Evolutionary conservation across 2,113 vertebrate genomes (phyloP).

Genomic region (Regulus satrapa): DNA sequence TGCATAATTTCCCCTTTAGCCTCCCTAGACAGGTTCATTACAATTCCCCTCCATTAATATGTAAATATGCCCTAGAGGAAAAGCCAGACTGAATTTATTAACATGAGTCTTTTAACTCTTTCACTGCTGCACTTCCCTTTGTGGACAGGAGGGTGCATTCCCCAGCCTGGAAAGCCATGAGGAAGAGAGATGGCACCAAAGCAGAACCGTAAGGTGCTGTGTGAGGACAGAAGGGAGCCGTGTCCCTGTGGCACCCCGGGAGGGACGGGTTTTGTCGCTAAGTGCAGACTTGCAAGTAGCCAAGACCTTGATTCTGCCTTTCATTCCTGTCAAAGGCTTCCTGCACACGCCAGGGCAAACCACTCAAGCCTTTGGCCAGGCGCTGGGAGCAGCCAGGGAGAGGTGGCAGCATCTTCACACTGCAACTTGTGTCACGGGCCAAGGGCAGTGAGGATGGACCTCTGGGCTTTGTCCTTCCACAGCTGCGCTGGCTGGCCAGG

Average conservation of each 20-base stretch:
- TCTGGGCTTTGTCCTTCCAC: not conserved
- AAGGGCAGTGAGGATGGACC: not conserved
- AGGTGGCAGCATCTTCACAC: not conserved
- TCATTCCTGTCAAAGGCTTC: not conserved
- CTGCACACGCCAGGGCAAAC: not conserved
- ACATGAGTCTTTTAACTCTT: conserved; percentile 28
- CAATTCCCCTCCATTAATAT: conserved; percentile 46
- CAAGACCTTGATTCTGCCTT: not conserved
- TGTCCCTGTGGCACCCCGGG: rapidly evolving
- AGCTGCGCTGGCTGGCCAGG: not conserved
- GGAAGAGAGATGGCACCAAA: not conserved
- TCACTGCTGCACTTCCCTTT: not conserved
- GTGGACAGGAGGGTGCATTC: not conserved
- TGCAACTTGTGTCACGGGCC: not conserved
- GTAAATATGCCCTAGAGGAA: conserved; percentile 45
- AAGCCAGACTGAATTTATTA: conserved; percentile 42
- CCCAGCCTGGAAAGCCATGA: not conserved
- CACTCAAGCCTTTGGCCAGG: not conserved
- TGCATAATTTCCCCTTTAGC: conserved; percentile 42
- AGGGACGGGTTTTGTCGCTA: not conserved
- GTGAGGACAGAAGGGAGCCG: not conserved
- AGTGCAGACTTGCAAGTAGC: not conserved
- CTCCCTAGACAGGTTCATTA: conserved; percentile 39
- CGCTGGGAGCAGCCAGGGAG: not conserved
- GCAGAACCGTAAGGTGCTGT: rapidly evolving